Base-by-base conservation (phyloP, 1,140 invertebrate species). In the Microvelia longipes region DNA sequence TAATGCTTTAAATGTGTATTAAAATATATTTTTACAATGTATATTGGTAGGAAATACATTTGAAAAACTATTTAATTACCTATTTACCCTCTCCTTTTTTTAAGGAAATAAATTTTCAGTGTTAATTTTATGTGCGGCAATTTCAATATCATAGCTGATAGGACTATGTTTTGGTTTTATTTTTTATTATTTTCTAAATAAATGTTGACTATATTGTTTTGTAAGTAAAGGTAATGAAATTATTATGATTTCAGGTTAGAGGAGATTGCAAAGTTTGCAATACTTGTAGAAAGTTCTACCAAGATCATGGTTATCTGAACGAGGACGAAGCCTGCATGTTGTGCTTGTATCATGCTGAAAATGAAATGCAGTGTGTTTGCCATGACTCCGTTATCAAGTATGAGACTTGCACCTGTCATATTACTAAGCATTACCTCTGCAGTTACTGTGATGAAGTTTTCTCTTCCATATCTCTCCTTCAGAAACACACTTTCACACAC, bases 151-250 rank as follows among this genome's bases (percentile, higher is more conserved):
- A n/a, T n/a, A n/a, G n/a, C n/a, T n/a, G n/a, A n/a, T n/a, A n/a
- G n/a, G n/a, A n/a, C n/a, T n/a, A n/a, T n/a, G n/a, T n/a, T n/a
- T n/a, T n/a, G n/a, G 19, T 50, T 11, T 50, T 50, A 11, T 11
- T 19, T 11, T 50, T 50, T 11, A 5, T 50, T 50, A 11, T 50
- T 50, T 50, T 50, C 5, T 11, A 50, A 50, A 50, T 11, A 50
- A 11, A 11, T 50, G 5, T 50, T 50, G 35, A 50, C 19, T 50
- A 11, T 50, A 50, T 11, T 50, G 35, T 50, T 50, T 50, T 50
- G 5, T 50, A 50, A 50, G 35, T 80, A 92, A 95, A 79, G 92
- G 93, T 97, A 82, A 81, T 64, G 24, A 64, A 64, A 14, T 64
- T 64, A 11, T 64, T 64, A 24, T 24, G 5, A 26, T 64, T 64